phyloP scores from a whole-genome alignment of 2,113 vertebrate species.

The Phalacrocorax brasilianus region DNA sequence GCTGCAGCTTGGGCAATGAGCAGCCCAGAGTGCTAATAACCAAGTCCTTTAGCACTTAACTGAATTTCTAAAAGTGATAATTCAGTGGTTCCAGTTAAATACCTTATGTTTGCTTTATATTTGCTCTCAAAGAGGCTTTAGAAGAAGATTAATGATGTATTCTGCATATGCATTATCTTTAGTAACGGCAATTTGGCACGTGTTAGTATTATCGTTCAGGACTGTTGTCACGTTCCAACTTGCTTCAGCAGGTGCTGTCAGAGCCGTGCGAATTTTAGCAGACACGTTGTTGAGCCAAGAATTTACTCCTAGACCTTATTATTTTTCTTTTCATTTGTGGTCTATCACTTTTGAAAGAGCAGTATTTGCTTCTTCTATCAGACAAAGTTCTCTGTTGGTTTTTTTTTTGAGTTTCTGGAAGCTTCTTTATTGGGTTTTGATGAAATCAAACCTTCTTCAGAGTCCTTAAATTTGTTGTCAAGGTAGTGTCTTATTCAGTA shows the following conservation, averaged over 20 bases:
- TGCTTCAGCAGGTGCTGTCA: not conserved
- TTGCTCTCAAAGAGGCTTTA: not conserved
- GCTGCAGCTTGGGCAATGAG: not conserved
- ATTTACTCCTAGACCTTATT: not conserved
- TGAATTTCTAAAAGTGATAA: not conserved
- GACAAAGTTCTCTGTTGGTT: not conserved
- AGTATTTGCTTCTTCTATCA: not conserved
- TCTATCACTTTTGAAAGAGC: constrained; percentile 1
- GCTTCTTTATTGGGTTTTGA: not conserved
- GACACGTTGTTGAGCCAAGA: not conserved
- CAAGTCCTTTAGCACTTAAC: not conserved
- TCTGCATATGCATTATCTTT: not conserved
- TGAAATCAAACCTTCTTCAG: not conserved
- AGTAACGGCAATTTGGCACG: not conserved
- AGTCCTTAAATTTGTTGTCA: not conserved
- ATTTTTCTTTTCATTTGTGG: not conserved
- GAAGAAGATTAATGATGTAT: not conserved
- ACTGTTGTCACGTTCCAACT: not conserved
- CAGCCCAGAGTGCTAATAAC: not conserved
- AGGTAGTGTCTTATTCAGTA: not conserved
- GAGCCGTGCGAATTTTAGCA: not conserved
- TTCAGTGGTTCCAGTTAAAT: not conserved
- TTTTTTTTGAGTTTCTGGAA: not conserved
- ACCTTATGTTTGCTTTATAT: not conserved
- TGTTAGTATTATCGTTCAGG: not conserved